phyloP scores from a whole-genome alignment of 2,888 invertebrate genomes.

The Molanna angustata region DNA sequence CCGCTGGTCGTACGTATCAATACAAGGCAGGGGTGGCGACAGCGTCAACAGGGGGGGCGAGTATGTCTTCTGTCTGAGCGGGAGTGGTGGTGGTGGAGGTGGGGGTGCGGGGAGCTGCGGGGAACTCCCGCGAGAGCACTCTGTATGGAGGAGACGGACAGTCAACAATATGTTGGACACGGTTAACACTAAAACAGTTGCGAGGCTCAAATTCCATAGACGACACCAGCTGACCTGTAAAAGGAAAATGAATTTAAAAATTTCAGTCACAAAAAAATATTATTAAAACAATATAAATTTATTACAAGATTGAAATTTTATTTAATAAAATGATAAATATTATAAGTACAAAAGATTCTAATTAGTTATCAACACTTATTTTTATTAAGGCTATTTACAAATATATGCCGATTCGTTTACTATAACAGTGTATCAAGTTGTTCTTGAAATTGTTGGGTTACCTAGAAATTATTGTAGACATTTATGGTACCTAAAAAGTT shows the following conservation, averaged over 20 bases:
- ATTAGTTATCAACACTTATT: no score
- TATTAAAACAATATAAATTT: no score
- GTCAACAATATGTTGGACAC: constrained; percentile 62
- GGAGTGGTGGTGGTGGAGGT: constrained; percentile 31
- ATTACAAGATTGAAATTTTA: no score
- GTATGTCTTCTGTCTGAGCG: constrained; percentile 31
- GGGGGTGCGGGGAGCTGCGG: constrained; percentile 30
- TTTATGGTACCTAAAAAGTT: no score
- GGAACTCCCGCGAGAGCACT: constrained; percentile 39
- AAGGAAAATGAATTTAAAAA: not conserved
- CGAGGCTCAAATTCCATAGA: constrained; percentile 66
- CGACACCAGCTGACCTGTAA: constrained; percentile 56
- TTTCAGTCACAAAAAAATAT: no score
- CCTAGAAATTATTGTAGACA: no score
- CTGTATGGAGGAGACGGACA: constrained; percentile 54
- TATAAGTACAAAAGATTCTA: no score
- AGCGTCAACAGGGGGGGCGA: constrained; percentile 21
- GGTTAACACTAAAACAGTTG: constrained; percentile 63
- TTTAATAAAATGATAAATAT: no score
- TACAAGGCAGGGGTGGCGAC: constrained; percentile 28
- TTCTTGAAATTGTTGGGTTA: no score
- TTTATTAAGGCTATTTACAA: no score
- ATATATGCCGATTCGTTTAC: no score
- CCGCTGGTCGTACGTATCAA: constrained; percentile 28
- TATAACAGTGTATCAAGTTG: no score